Base-by-base conservation (phyloP, 2,888 invertebrate species). In the Chaetoderma sp. region DNA sequence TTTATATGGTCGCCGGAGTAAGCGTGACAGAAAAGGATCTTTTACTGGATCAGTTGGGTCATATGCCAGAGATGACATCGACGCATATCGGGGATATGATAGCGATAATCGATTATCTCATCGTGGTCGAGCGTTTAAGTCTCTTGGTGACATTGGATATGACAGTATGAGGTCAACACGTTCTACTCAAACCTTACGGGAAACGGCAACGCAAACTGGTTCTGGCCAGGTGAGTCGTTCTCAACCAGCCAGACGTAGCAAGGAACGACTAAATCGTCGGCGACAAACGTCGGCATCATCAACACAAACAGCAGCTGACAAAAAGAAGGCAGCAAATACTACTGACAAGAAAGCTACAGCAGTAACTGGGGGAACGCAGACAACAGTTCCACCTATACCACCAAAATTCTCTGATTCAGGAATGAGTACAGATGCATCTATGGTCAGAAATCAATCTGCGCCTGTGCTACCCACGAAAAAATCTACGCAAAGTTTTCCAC, bases 201-300 rank as follows among this genome's bases (percentile, higher is more conserved):
- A 80, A 49, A 77, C 78, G 54, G 78, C 78, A 3, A 80, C 80
- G 3, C 78, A 78, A 66, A 81, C 81, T 10, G 77, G 79, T 0
- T 55, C 36, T 36, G 73, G 71, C 45, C 70, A 73, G 25, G 67
- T 69, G 44, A 77, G 72, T 25, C 60, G 65, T 8, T 39, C 72
- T 21, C 70, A 74, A 45, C 68, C 71, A 2, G 76, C 75, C 57
- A 61, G 66, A 33, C 44, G 63, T 1, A 72, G 70, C 30, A 78
- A 68, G 67, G 72, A 73, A 39, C 28, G 27, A 13, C 60, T 57
- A 21, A 60, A 76, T 49, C 71, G 75, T 33, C 68, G 70, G 61
- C 77, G 73, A 65, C 60, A 25, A 13, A 50, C 75, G 33, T 73
- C 72, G 32, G 71, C 75, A n/a, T 71, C 74, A 21, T 74, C 71